Evolutionary conservation across 2,797 vertebrate genomes (phyloP), one percentile per base, ranked within the genome.

Genomic region (Lepilemur septentrionalis): DNA sequence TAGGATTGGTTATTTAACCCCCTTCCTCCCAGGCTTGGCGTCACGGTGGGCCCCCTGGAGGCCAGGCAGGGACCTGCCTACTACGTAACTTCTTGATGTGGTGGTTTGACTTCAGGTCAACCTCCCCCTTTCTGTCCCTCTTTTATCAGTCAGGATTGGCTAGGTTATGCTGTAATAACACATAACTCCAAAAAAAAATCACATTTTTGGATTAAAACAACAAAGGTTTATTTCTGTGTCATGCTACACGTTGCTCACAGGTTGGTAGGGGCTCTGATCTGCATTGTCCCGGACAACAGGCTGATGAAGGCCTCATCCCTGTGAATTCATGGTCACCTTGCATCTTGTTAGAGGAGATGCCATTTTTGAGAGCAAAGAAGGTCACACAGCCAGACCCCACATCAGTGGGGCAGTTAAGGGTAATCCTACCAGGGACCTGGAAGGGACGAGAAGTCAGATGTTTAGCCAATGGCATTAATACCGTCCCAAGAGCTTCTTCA

Each of bases 241-340:
- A 15, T 35, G 9, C 13, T 28, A 0, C 14, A 1, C 32, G 41
- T 63, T 32, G 93, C 18, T 81, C 32, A 3, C 7, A 67, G 52
- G 5, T 25, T 57, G 90, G 35, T 12, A 20, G 73, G n/a, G 76
- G 9, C 41, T 23, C 84, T 52, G 30, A 5, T 57, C 22, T 55
- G 12, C n/a, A 4, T 15, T 73, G 59, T 46, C 15, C 41, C n/a
- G 83, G 52, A 18, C 1, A 6, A 1, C 30, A 57, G 93, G 48
- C 25, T 61, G 15, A 57, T 10, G 55, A 52, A 59, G 80, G 20
- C 73, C 79, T 35, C 4, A 0, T 57, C 23, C 80, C 46, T 0
- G 0, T 7, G 23, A 15, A 2, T 18, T 63, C 57, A 25, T 1
- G 25, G 0, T 48, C 32, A 5, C 30, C 9, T 32, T 46, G 17